Conservation (phyloP, 2,797 vertebrate species). For the Uromys caudimaculatus region DNA sequence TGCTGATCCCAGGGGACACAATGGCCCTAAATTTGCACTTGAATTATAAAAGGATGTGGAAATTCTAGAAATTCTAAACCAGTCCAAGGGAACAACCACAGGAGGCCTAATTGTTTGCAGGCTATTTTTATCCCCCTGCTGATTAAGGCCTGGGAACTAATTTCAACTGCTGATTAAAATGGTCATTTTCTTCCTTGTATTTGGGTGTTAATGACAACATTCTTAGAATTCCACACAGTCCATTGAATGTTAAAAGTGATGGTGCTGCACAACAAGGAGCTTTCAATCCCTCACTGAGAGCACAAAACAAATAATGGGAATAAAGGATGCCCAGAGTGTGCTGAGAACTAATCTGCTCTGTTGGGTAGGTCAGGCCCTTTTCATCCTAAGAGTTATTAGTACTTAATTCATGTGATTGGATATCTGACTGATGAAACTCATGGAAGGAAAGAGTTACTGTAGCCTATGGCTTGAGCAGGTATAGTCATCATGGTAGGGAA, state of each 20-base stretch:
- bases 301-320: not conserved
- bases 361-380: not conserved
- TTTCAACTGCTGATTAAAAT: slow-evolving; percentile 66
- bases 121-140: slow-evolving; percentile 19
- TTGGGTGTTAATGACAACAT: slow-evolving; percentile 67
- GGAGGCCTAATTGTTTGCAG: slow-evolving; percentile 27
- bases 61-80: slow-evolving; percentile 40
- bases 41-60: slow-evolving; percentile 73
- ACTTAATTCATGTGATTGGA: not conserved
- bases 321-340: not conserved
- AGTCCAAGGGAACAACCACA: slow-evolving; percentile 1
- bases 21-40: slow-evolving; percentile 58
- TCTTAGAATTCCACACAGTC: slow-evolving; percentile 58
- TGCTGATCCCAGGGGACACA: slow-evolving; percentile 45
- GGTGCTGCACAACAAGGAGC: slow-evolving; percentile 9
- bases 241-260: slow-evolving; percentile 45
- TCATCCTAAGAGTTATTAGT: not conserved
- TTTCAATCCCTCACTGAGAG: slow-evolving; percentile 24
- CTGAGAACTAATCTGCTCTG: slow-evolving; percentile 16
- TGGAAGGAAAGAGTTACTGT: not conserved
- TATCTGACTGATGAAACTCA: not conserved
- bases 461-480: not conserved
- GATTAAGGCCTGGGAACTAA: slow-evolving; percentile 13
- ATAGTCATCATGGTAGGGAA: not conserved
- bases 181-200: slow-evolving; percentile 31